Percentiles rank a stretch among this genome's conserved stretches.
These are phyloP conservation scores for Sylvia atricapilla DNA, from an alignment of 2,113 vertebrate species.

Conservation along the genomic window DNA sequence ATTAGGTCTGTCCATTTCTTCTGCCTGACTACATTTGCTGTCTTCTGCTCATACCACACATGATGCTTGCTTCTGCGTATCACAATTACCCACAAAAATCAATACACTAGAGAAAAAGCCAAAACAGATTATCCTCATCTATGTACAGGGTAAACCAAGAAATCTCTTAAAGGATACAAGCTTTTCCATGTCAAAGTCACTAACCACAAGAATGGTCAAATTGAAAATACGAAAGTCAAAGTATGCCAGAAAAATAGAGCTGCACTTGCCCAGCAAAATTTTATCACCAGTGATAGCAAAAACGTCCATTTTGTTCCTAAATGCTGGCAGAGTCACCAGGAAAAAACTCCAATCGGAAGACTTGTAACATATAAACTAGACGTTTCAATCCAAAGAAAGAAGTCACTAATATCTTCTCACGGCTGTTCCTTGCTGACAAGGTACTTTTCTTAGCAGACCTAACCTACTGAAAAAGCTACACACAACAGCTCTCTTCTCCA, in stretches of 20 bases:
- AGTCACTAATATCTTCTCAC: not conserved
- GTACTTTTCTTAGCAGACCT: not conserved
- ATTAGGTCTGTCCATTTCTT: not conserved
- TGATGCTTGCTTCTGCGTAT: not conserved
- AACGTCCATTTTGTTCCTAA: not conserved
- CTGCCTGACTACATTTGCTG: not conserved
- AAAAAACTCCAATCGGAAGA: not conserved
- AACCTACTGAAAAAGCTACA: not conserved
- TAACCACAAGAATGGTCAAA: not conserved
- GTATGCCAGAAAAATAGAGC: not conserved
- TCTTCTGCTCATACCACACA: not conserved
- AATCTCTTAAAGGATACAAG: not conserved
- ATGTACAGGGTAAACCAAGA: not conserved
- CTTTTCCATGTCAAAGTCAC: not conserved
- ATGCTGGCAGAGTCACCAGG: not conserved
- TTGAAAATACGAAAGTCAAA: not conserved
- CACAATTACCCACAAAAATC: not conserved
- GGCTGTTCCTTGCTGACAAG: not conserved
- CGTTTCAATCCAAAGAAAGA: not conserved
- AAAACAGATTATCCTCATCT: not conserved
- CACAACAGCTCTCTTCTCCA: not conserved
- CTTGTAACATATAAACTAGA: not conserved
- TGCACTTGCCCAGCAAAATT: not conserved
- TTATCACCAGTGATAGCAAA: not conserved
- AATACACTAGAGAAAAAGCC: not conserved